phyloP scores from a whole-genome alignment of 2,888 invertebrate genomes.

The Hetaerina titia region DNA sequence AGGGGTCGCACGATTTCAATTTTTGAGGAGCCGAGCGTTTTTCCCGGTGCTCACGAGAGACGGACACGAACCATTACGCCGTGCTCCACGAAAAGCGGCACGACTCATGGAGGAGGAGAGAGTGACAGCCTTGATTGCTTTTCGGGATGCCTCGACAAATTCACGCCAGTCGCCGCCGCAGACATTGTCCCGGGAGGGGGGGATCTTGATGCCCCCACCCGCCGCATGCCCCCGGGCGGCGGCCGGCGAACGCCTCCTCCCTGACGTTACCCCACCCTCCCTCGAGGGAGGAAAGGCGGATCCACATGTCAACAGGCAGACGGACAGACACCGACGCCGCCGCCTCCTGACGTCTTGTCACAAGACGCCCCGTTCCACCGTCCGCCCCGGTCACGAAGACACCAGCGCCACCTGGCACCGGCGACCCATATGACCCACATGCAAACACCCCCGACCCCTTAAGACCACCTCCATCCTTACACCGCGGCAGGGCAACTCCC shows the following conservation, averaged over 20 bases:
- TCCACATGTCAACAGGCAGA: not conserved
- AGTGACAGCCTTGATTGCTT: slow-evolving; percentile 35
- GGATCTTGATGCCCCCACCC: too few species aligned
- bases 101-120: not conserved
- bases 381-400: not conserved
- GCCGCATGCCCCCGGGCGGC: too few species aligned
- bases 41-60: not conserved
- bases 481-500: too few species aligned
- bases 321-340: not conserved
- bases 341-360: not conserved
- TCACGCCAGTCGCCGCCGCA: not conserved
- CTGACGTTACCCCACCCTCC: too few species aligned
- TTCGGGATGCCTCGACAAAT: not conserved
- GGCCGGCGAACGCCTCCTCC: too few species aligned
- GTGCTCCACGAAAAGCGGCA: not conserved
- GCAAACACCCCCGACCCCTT: not conserved
- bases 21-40: too few species aligned
- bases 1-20: too few species aligned
- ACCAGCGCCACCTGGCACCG: slow-evolving; percentile 7
- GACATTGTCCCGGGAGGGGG: not conserved
- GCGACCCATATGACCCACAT: not conserved
- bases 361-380: not conserved
- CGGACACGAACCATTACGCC: not conserved
- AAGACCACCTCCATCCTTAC: too few species aligned
- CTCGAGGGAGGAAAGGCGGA: too few species aligned